These are phyloP conservation scores for Aleiodes alternator DNA, from an alignment of 2,888 invertebrate species.

Conservation along the genomic window DNA sequence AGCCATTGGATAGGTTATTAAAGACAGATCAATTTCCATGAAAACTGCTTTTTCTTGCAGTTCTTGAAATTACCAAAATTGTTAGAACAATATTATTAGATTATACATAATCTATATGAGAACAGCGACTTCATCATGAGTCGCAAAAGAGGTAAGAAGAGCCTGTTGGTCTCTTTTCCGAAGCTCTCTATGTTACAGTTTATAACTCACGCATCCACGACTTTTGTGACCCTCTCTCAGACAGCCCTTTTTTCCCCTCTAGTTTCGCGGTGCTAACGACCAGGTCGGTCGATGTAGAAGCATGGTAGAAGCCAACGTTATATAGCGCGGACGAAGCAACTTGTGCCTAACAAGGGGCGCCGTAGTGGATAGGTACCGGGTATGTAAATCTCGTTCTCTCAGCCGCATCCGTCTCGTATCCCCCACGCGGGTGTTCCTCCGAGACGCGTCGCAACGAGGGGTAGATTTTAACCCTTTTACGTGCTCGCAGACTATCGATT, in stretches of 20 bases:
- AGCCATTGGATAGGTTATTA: no score
- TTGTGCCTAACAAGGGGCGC: slow-evolving; percentile 25
- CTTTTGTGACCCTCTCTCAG: slow-evolving; percentile 11
- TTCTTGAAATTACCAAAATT: no score
- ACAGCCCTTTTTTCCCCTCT: slow-evolving; percentile 22
- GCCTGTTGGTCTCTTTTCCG: neutral
- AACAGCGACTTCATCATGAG: no score
- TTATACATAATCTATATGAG: no score
- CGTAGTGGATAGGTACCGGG: slow-evolving; percentile 27
- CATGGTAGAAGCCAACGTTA: slow-evolving; percentile 22
- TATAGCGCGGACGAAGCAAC: slow-evolving; percentile 26
- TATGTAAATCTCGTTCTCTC: slow-evolving; percentile 32
- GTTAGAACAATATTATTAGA: no score
- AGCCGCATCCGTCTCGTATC: slow-evolving; percentile 27
- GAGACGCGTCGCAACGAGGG: slow-evolving; percentile 36
- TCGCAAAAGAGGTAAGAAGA: no score
- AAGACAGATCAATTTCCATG: no score
- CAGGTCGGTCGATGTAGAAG: slow-evolving; percentile 24
- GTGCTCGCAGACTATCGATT: slow-evolving; percentile 37
- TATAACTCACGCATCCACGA: neutral
- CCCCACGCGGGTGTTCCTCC: slow-evolving; percentile 31
- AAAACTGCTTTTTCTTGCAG: no score
- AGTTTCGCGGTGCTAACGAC: slow-evolving; percentile 21
- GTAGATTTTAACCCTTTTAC: slow-evolving; percentile 40
- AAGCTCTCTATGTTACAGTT: neutral